Evolutionary conservation across 2,888 invertebrate species (phyloP).

Genomic region (Apoderus coryli): DNA sequence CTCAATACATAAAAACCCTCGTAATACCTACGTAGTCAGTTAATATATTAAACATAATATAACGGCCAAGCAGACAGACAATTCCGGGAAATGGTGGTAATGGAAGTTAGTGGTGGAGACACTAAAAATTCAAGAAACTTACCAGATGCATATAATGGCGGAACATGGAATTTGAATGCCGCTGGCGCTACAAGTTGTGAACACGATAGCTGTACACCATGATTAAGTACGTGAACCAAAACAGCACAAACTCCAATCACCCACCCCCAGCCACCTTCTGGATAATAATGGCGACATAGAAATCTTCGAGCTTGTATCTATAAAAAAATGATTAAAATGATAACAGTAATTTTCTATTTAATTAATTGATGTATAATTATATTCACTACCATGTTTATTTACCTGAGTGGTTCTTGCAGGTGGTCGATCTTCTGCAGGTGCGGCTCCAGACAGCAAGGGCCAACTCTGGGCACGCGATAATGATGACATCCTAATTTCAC

Average conservation of each 20-base stretch:
- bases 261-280: conserved; percentile 83
- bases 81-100: too few species aligned
- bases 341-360: too few species aligned
- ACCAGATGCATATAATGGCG: conserved; percentile 51
- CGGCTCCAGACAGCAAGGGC: conserved; percentile 5
- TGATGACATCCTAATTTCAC: conserved; percentile 7
- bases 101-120: too few species aligned
- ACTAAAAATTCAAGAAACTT: too few species aligned
- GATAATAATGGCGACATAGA: conserved; percentile 63
- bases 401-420: conserved; percentile 2
- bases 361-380: too few species aligned
- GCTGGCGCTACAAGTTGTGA: conserved; percentile 48
- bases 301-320: conserved; percentile 48
- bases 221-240: conserved; percentile 55
- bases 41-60: too few species aligned
- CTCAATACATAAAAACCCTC: too few species aligned
- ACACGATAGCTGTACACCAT: conserved; percentile 55
- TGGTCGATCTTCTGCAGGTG: not conserved
- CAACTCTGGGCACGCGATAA: conserved; percentile 6
- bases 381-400: too few species aligned
- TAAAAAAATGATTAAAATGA: too few species aligned
- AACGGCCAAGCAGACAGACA: too few species aligned
- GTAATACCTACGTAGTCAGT: too few species aligned
- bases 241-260: conserved; percentile 58
- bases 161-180: conserved; percentile 44